Conservation (phyloP, 2,888 invertebrate species). For the Stenolophus ochropezus region DNA sequence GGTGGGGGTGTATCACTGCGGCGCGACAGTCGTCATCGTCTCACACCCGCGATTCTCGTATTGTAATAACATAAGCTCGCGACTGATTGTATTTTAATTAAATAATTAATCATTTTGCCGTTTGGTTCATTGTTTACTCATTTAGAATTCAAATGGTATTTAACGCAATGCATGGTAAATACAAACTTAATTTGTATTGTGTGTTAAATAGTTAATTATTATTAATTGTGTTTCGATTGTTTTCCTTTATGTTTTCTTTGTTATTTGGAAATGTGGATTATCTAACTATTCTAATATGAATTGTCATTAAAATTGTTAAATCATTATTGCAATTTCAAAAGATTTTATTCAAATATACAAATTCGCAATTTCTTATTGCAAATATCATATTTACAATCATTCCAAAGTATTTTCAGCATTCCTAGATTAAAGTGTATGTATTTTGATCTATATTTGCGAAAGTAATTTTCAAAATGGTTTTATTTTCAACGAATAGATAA, state of each 20-base stretch:
- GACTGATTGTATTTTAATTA: constrained; percentile 46
- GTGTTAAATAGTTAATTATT: constrained; percentile 39
- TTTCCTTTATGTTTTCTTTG: constrained; percentile 15
- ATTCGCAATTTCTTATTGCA: no score
- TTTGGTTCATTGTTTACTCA: constrained; percentile 45
- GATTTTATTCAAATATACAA: no score
- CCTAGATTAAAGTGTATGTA: no score
- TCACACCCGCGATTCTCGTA: background rate
- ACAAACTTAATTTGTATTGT: constrained; percentile 32
- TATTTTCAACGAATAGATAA: no score
- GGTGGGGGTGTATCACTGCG: background rate
- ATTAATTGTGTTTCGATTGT: constrained; percentile 37
- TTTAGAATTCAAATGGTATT: constrained; percentile 46
- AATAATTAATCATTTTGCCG: constrained; percentile 48
- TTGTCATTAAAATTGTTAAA: no score
- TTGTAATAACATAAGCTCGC: constrained; percentile 38
- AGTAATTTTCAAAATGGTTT: no score
- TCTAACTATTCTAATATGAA: no score
- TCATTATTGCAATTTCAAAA: no score
- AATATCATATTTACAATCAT: no score
- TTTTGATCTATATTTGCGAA: no score
- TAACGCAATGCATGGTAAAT: constrained; percentile 33
- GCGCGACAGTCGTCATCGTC: background rate
- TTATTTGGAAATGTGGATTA: background rate
- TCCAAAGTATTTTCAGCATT: no score